Base-by-base conservation (phyloP, 2,113 vertebrate genomes). In the Odobenus rosmarus region DNA sequence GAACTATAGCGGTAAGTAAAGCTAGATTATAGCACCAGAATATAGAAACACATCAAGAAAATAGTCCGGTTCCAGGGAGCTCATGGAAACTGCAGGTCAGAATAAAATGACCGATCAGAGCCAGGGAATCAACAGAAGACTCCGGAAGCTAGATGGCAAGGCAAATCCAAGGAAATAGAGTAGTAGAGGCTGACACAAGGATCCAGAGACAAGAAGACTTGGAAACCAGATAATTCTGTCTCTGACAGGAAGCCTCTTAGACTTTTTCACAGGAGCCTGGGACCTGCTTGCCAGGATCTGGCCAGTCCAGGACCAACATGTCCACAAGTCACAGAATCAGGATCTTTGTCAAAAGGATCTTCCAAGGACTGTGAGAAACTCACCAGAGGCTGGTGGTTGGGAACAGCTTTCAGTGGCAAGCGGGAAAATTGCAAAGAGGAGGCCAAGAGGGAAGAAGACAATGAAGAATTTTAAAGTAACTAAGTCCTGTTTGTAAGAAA, bases 341-440 rank as follows among this genome's bases (percentile, higher is more conserved):
- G 42, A 72, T 92, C 28, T 96, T 71, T 49, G 18, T 90, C 31
- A 88, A 23, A 93, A 92, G 15, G 7, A 64, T 88, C 57, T 90
- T 28, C 77, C 88, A 93, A 88, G 42, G n/a, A 76, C 42, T 95
- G 1, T 39, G 14, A 96, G 42, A 97, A 97, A 95, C 16, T 18
- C 12, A 36, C 11, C 49, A 93, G 64, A 92, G 76, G 13, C 31
- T 86, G 14, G 59, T 96, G 18, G 28, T 81, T 96, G n/a, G 64
- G n/a, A 96, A 96, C 79, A 95, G 76, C 90, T 96, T 97, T 93
- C 77, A 76, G 42, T 62, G 57, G 26, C 83, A 96, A 71, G 84
- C 77, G 64, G 76, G 93, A 88, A n/a, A 95, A 84, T 36, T 93
- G 1, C 55, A 62, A 94, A 91, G 23, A 79, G n/a, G 51, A 96